phyloP scores from a whole-genome alignment of 2,888 invertebrate genomes.

The Iphiclides podalirius region DNA sequence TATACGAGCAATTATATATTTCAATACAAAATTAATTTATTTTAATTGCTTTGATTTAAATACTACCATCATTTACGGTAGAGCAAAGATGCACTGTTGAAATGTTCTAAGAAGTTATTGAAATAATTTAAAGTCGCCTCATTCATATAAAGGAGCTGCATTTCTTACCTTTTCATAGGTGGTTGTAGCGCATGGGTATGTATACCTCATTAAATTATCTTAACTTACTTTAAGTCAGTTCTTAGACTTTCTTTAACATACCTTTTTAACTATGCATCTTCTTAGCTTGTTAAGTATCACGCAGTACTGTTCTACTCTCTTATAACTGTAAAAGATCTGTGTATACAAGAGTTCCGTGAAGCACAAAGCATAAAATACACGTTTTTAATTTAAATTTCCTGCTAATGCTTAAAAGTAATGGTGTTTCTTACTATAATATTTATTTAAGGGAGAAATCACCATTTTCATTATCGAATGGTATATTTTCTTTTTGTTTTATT shows the following conservation, averaged over 20 bases:
- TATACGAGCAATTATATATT: no score
- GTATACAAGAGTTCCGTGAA: neutral
- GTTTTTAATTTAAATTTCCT: conserved; percentile 21
- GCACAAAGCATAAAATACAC: conserved; percentile 1
- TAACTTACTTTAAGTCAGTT: conserved; percentile 15
- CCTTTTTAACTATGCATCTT: conserved; percentile 19
- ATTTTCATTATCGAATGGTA: no score
- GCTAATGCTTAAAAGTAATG: conserved; percentile 19
- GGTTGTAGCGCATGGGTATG: conserved; percentile 1
- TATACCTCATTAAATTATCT: conserved; percentile 22
- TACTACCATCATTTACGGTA: neutral
- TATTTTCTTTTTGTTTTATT: no score
- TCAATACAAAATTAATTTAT: conserved; percentile 2
- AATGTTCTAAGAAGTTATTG: conserved; percentile 1
- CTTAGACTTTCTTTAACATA: conserved; percentile 14
- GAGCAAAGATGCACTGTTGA: neutral
- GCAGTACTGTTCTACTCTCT: conserved; percentile 4
- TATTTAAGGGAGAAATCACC: neutral
- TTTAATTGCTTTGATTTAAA: conserved; percentile 14
- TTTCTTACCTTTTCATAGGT: conserved; percentile 13
- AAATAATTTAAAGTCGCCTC: neutral
- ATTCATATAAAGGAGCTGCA: neutral
- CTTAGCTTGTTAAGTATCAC: conserved; percentile 17
- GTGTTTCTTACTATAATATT: neutral
- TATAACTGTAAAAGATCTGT: conserved; percentile 6